Percentiles rank a stretch among this genome's conserved stretches.
phyloP scores from a whole-genome alignment of 2,888 invertebrate species.

The Philereme transversata region DNA sequence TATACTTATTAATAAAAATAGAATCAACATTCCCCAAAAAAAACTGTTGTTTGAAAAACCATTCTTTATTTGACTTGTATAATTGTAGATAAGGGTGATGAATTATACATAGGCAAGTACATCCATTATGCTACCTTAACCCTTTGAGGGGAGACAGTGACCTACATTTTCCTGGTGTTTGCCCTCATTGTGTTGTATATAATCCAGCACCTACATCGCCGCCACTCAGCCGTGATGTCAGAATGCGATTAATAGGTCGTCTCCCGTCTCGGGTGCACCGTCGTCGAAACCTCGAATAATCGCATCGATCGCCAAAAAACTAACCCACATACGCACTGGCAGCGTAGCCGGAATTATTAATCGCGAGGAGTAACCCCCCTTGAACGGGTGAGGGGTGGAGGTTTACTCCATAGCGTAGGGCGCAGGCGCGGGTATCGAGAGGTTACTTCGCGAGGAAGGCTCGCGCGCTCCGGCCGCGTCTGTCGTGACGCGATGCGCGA shows the following conservation, averaged over 20 bases:
- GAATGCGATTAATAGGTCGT: slow-evolving; percentile 73
- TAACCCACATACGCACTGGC: slow-evolving; percentile 84
- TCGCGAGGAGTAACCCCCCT: slow-evolving; percentile 68
- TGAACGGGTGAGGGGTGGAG: slow-evolving; percentile 56
- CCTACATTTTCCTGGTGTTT: slow-evolving; percentile 39
- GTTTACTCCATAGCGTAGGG: slow-evolving; percentile 42
- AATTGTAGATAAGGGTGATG: slow-evolving; percentile 18
- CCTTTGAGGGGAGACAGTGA: slow-evolving; percentile 40
- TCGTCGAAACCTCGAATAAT: slow-evolving; percentile 75
- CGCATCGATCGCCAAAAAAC: slow-evolving; percentile 84
- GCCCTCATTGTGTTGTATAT: slow-evolving; percentile 39
- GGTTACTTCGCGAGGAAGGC: slow-evolving; percentile 79
- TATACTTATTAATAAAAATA: neutral
- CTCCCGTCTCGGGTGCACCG: slow-evolving; percentile 69
- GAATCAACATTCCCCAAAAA: slow-evolving; percentile 1
- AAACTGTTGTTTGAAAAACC: slow-evolving; percentile 3
- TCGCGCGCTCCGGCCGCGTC: slow-evolving; percentile 80
- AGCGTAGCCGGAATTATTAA: slow-evolving; percentile 84
- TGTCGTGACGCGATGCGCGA: slow-evolving; percentile 76
- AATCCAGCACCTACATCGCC: slow-evolving; percentile 39
- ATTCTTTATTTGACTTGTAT: slow-evolving; percentile 13
- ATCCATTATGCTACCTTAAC: slow-evolving; percentile 32
- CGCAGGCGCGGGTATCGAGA: slow-evolving; percentile 70
- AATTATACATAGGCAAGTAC: slow-evolving; percentile 20
- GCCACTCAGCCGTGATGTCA: slow-evolving; percentile 58